Evolutionary conservation across 2,888 invertebrate species (phyloP), one percentile per base, ranked within the genome.

Genomic region (Crocallis elinguaria): DNA sequence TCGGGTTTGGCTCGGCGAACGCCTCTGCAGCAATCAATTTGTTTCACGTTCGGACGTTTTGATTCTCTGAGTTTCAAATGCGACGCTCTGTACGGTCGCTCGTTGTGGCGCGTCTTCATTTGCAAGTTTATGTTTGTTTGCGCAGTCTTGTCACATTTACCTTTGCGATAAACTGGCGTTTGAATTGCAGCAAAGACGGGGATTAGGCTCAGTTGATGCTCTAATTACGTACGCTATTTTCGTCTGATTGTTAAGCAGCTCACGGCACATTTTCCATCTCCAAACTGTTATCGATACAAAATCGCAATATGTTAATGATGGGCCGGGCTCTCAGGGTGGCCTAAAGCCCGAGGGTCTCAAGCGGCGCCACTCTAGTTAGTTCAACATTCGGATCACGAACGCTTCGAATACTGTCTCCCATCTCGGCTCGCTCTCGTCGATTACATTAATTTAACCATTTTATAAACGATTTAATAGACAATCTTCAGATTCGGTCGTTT

Each of bases 361-460:
- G 71, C 69, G 66, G 75, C 71, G 73, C 72, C 69, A 71, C 74
- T 79, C 68, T 67, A 67, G 74, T 78, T 84, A 81, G 84, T 86
- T 88, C 79, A 73, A 79, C 84, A 90, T 90, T 86, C 91, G 73
- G 70, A 77, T 80, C 91, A 90, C 90, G 90, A 83, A 72, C 83
- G 78, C 75, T 75, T 76, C 80, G 78, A 87, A 88, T 88, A 87
- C 85, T 85, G 91, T 85, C 86, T 75, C 79, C 87, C 88, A 86
- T 88, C 84, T 84, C 86, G 75, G 82, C 82, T 82, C 82, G 74
- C 87, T 86, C 75, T 74, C 82, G 78, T 82, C 86, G 86, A 89
- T 88, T 87, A 87, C 89, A 88, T 90, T 91, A 89, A 88, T 89
- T 89, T 86, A 79, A 79, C 86, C 86, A 84, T 88, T 89, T 89